phyloP scores from a whole-genome alignment of 2,113 vertebrate species.

The Alligator sinensis region DNA sequence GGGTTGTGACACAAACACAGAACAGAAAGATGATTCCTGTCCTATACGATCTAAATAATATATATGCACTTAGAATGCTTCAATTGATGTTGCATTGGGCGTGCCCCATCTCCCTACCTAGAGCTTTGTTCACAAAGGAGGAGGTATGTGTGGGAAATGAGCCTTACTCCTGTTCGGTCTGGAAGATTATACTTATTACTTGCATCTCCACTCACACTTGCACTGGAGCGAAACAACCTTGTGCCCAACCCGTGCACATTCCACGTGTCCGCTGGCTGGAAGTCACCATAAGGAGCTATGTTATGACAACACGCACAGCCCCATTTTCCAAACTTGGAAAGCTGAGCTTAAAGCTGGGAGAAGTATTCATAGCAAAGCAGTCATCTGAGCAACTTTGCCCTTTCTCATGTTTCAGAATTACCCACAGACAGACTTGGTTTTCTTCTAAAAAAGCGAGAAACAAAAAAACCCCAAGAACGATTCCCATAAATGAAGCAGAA shows the following conservation, averaged over 20 bases:
- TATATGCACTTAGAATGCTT: neutral
- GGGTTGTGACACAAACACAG: too few relatives aligned
- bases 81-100: neutral
- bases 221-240: neutral
- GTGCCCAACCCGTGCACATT: neutral
- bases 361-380: neutral
- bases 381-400: neutral
- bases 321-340: neutral
- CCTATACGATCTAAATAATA: neutral
- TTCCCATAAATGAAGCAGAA: accelerated
- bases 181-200: neutral
- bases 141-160: neutral
- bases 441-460: neutral
- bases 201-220: neutral
- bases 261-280: neutral
- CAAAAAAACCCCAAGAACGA: neutral
- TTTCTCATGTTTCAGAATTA: neutral
- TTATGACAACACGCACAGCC: neutral
- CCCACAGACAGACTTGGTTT: neutral
- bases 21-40: neutral
- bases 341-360: neutral
- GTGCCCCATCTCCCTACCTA: neutral
- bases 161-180: neutral
- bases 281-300: neutral
- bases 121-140: neutral